Base-by-base conservation (phyloP, 2,888 invertebrate genomes). In the Harpalus rufipes region DNA sequence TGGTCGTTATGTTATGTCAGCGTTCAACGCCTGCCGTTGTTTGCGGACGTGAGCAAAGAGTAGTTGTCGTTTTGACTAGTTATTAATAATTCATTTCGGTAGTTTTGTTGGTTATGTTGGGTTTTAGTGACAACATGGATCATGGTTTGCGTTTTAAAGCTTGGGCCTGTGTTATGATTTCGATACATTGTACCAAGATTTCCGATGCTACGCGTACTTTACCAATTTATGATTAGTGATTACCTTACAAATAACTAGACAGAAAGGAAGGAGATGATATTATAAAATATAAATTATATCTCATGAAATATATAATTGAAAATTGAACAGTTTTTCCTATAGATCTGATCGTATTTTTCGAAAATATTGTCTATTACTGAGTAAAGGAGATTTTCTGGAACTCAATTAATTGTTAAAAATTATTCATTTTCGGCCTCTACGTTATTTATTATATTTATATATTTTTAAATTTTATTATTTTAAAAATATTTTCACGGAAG, bases 21-120 rank as follows among this genome's bases (percentile, higher is more conserved):
- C 76, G n/a, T n/a, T 39, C 59, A 44, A 39, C 58, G 14, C 32
- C 12, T 21, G 21, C 21, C 21, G 58, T 79, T 79, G 79, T 61
- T 12, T 21, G 16, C 58, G 25, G 25, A 78, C 78, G 78, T 59
- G 32, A 59, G 58, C 58, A 25, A 79, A 14, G 79, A 32, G 51
- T 39, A 39, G 39, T 58, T 21, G 21, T 21, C 58, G 58, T 59
- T 61, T 58, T 58, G 79, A 21, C 59, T 58, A 59, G 59, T 59
- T 79, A 79, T 58, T 79, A 59, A 72, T 44, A 72, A 72, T 72
- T 72, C 44, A 44, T 72, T 72, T 44, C 12, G 72, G 44, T 63
- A 21, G 63, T 21, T 63, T 63, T 58, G 58, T n/a, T 58, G n/a
- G 58, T 58, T 58, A 16, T 14, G 58, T 14, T n/a, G 58, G 7